Evolutionary conservation across 2,113 vertebrate species (phyloP).

Genomic region (Arizona elegans): DNA sequence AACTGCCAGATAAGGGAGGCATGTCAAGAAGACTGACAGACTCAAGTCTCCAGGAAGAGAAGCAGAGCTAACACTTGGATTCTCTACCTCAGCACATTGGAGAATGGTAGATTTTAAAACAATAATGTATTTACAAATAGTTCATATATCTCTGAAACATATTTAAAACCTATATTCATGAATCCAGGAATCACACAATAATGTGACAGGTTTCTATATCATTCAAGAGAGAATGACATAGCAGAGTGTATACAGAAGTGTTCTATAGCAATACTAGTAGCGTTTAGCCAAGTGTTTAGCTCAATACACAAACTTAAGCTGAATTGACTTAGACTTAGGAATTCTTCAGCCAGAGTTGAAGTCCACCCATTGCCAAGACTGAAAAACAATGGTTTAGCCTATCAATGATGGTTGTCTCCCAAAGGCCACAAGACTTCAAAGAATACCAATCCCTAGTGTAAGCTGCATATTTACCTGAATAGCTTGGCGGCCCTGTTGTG

Average conservation of each 20-base stretch:
- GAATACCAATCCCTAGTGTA: background rate
- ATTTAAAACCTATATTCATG: background rate
- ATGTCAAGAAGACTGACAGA: no score
- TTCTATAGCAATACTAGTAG: background rate
- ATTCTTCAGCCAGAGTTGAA: background rate
- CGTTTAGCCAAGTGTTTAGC: background rate
- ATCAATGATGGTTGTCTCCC: background rate
- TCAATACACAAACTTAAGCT: background rate
- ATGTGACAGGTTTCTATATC: background rate
- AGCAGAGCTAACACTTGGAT: no score
- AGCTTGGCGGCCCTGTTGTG: conserved; percentile 94
- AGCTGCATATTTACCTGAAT: conserved; percentile 83
- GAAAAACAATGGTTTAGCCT: background rate
- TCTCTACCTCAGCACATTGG: no score
- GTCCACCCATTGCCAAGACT: background rate
- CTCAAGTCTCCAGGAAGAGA: no score
- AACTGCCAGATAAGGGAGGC: no score
- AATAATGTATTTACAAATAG: background rate
- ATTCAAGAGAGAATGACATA: background rate
- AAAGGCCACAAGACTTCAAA: background rate
- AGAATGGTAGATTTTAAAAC: background rate
- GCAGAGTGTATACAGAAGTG: background rate
- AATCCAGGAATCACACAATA: background rate
- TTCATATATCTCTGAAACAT: background rate
- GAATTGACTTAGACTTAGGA: background rate